Evolutionary conservation across 2,888 invertebrate genomes (phyloP), one percentile per base, ranked within the genome.

Genomic region (Cremastinae sp.): DNA sequence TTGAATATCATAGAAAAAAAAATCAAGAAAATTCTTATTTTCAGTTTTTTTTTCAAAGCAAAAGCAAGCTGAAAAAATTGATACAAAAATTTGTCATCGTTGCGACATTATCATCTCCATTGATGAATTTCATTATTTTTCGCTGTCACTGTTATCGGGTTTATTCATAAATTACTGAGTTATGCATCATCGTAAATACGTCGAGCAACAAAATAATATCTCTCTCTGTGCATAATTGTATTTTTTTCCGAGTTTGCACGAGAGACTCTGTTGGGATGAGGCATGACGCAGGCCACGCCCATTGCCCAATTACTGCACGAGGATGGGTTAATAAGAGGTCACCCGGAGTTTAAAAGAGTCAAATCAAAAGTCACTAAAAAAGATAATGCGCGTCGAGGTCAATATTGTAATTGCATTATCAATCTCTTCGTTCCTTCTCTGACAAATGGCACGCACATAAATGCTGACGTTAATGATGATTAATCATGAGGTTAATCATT

Each of bases 301-400:
- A 58, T 56, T 62, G 64, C 69, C 79, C 79, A 79, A 77, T 79
- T 77, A 77, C 62, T n/a, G 39, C 18, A 37, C 59, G 49, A n/a
- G 41, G 39, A 49, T 16, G 74, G 74, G 76, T 77, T 65, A 79
- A 77, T 69, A 35, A 47, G 53, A 59, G 78, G 71, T 79, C 74
- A 51, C 61, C 47, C 43, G 39, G 55, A 51, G 76, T 77, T 78
- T 45, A 66, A 69, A 62, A 61, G 74, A 79, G 77, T 79, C 65
- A 79, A 79, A 74, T 35, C 65, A 74, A 79, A 72, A 65, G 74
- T 16, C 74, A 62, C 64, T 65, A n/a, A n/a, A 53, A 68, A 65
- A 49, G 72, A 68, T 77, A 73, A 69, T 47, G 22, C 16, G 43
- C 35, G 43, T 18, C 43, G 62, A 62, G 74, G 69, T 75, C 74